phyloP scores from a whole-genome alignment of 2,113 vertebrate species.

The Rhabdornis inornatus region DNA sequence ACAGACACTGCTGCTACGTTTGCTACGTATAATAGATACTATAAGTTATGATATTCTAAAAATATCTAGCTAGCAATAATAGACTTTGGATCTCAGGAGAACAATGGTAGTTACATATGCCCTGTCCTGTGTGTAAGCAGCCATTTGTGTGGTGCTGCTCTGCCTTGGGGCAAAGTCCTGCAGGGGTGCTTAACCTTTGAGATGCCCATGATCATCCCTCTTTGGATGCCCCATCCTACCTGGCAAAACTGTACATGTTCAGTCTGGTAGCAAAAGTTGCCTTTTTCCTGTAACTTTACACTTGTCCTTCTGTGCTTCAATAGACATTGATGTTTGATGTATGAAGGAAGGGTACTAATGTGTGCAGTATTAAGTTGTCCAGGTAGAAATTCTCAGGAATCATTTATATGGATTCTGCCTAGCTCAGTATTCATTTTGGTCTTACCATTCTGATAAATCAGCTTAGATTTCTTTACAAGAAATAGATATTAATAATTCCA shows the following conservation, averaged over 20 bases:
- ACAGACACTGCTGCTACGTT: neutral
- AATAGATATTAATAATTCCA: neutral
- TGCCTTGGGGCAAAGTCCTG: neutral
- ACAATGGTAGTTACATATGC: neutral
- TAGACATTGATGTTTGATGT: neutral
- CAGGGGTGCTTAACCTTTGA: neutral
- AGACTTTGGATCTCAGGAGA: neutral
- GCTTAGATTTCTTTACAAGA: neutral
- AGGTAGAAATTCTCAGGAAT: neutral
- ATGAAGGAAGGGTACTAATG: neutral
- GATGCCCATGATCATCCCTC: neutral
- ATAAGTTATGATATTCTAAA: neutral
- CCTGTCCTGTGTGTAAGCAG: neutral
- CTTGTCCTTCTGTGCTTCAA: neutral
- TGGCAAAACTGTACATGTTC: neutral
- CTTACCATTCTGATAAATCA: neutral
- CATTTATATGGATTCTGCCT: neutral
- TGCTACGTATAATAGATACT: neutral
- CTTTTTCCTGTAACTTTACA: neutral
- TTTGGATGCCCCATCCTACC: neutral
- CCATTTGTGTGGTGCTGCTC: neutral
- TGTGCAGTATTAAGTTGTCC: neutral
- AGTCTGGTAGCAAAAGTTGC: neutral
- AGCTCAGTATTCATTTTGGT: neutral
- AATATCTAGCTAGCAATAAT: neutral